Base-by-base conservation (phyloP, 2,888 invertebrate species). In the Lampropteryx suffumata region DNA sequence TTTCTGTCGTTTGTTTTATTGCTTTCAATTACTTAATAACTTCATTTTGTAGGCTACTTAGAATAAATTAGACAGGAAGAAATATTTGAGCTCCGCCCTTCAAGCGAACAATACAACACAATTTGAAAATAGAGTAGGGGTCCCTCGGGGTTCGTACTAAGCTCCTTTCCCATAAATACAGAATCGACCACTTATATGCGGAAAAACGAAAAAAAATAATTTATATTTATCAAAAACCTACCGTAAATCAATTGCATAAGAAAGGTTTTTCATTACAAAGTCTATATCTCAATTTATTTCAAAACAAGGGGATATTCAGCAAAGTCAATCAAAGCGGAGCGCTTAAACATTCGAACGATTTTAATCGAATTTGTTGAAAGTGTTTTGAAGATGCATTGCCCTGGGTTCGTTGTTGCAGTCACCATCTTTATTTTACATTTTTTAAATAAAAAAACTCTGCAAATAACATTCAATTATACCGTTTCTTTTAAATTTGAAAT, bases 11-110 rank as follows among this genome's bases (percentile, higher is more conserved):
- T 69, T 76, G 71, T 78, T 84, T 81, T 82, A 83, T 84, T 78
- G 72, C 68, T 69, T 76, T 68, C 78, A 73, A 78, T 83, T 78
- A 75, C 65, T 65, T 82, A 82, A 83, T 82, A 72, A 75, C 81
- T 77, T 71, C 55, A 81, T 81, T 76, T 68, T 55, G 60, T 62
- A 64, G 61, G 55, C 58, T 71, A 70, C 69, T 76, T 72, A 73
- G 62, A 64, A 64, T 71, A 74, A 57, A 77, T 78, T 71, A 73
- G 70, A 72, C 67, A 63, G 64, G 63, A 61, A 76, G 62, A 71
- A 69, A 65, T 69, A 71, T 69, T 73, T 69, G 59, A 68, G 67
- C 64, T 73, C 63, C 69, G 62, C 76, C 77, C 73, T 73, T 69
- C 60, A 59, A 59, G 62, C 57, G 61, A 64, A 76, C 71, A 74